Conservation (phyloP, 2,888 invertebrate genomes). For the Ypsolopha scabrella region DNA sequence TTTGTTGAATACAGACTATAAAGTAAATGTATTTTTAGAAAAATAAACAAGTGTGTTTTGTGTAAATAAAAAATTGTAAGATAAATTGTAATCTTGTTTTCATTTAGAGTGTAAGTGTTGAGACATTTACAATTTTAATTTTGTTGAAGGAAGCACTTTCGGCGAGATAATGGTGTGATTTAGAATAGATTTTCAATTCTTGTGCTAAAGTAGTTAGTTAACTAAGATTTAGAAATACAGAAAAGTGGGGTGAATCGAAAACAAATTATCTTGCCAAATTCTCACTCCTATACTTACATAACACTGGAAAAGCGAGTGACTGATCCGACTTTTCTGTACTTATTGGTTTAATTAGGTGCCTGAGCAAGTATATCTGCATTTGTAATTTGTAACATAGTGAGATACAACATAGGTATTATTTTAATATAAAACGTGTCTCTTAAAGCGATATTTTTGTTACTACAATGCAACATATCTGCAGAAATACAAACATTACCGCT, state of each 20-base stretch:
- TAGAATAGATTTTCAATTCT: constrained; percentile 8
- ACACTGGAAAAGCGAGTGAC: background rate
- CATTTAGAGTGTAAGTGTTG: constrained; percentile 45
- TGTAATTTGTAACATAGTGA: constrained; percentile 36
- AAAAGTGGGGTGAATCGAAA: background rate
- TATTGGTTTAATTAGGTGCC: constrained; percentile 25
- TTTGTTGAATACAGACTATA: background rate
- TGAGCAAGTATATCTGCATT: constrained; percentile 31
- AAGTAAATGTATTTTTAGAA: background rate
- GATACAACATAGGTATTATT: constrained; percentile 19
- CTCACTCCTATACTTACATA: background rate
- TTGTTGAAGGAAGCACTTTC: constrained; percentile 31
- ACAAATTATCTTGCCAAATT: background rate
- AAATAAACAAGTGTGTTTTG: constrained; percentile 9
- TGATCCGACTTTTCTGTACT: background rate
- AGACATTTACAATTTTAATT: constrained; percentile 50
- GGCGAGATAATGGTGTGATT: constrained; percentile 13
- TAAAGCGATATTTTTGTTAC: constrained; percentile 36
- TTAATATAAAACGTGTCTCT: constrained; percentile 1
- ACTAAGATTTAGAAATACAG: background rate
- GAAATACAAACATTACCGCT: background rate
- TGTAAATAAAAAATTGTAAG: constrained; percentile 41
- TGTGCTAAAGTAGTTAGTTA: constrained; percentile 12
- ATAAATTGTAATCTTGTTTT: constrained; percentile 31
- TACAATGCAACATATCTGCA: constrained; percentile 34